Evolutionary conservation across 2,888 invertebrate genomes (phyloP).

Genomic region (Ormyrus labotus): DNA sequence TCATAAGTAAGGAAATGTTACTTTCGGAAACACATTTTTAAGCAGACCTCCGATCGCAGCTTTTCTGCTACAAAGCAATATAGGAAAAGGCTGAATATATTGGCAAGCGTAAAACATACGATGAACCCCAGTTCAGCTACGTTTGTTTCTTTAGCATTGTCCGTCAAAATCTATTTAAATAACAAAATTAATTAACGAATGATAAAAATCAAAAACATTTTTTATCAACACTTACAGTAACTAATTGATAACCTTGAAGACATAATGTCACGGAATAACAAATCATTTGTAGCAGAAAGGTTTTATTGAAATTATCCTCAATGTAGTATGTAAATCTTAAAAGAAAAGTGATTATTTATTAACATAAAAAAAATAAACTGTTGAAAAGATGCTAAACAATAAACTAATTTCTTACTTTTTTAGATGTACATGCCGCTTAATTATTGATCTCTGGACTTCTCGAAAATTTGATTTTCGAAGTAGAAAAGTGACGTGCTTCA

Average conservation of each 20-base stretch:
- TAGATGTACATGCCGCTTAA: not conserved
- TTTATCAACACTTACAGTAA: slow-evolving; percentile 59
- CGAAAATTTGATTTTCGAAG: not conserved
- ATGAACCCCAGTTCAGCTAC: slow-evolving; percentile 1
- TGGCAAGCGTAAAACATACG: not conserved
- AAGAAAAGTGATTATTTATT: slow-evolving; percentile 32
- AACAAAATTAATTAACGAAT: not conserved
- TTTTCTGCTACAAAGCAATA: slow-evolving; percentile 57
- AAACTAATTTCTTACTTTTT: not conserved
- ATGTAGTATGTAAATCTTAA: slow-evolving; percentile 60
- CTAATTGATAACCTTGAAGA: slow-evolving; percentile 63
- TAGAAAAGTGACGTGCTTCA: slow-evolving; percentile 2
- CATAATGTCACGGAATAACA: slow-evolving; percentile 63
- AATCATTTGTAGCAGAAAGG: slow-evolving; percentile 63
- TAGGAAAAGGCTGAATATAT: slow-evolving; percentile 37
- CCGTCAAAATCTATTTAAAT: not conserved
- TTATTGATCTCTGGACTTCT: not conserved
- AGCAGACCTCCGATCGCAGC: not conserved
- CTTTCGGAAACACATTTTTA: not conserved
- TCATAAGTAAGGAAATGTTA: not conserved
- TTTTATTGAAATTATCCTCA: slow-evolving; percentile 63
- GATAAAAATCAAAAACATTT: not conserved
- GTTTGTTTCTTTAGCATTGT: not conserved
- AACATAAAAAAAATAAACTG: not conserved
- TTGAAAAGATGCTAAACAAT: not conserved